phyloP scores from a whole-genome alignment of 2,888 invertebrate genomes.

The Cotesia congregata region DNA sequence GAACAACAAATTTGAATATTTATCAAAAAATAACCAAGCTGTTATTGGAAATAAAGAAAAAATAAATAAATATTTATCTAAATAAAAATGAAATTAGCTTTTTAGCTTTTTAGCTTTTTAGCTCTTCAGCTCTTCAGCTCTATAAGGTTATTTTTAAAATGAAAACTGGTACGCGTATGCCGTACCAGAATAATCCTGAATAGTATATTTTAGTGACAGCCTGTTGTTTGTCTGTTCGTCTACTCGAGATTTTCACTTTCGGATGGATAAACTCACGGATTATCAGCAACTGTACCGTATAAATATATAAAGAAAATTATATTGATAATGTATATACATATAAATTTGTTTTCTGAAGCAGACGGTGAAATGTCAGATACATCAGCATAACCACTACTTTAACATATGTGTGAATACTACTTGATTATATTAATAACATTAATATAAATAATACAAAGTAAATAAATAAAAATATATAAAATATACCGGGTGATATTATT shows the following conservation, averaged over 20 bases:
- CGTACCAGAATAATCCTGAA: background rate
- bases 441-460: background rate
- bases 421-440: background rate
- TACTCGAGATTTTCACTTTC: slow-evolving; percentile 39
- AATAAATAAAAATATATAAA: background rate
- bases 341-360: slow-evolving; percentile 2
- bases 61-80: too few species aligned
- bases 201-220: slow-evolving; percentile 39
- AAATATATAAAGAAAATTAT: background rate
- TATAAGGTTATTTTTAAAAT: background rate
- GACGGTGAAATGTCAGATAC: slow-evolving; percentile 34
- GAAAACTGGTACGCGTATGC: too few species aligned
- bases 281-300: slow-evolving; percentile 33
- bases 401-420: background rate
- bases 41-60: too few species aligned
- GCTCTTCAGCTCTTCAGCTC: background rate
- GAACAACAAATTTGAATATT: too few species aligned
- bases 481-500: background rate
- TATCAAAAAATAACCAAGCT: too few species aligned
- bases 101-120: background rate
- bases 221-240: slow-evolving; percentile 23
- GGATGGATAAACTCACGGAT: slow-evolving; percentile 38
- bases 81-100: background rate
- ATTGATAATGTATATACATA: slow-evolving; percentile 29
- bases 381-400: slow-evolving; percentile 19